A percentile compares a stretch with the other conserved stretches of the same genome.
phyloP scores from a whole-genome alignment of 2,888 invertebrate genomes.

The Microctonus hyperodae region DNA sequence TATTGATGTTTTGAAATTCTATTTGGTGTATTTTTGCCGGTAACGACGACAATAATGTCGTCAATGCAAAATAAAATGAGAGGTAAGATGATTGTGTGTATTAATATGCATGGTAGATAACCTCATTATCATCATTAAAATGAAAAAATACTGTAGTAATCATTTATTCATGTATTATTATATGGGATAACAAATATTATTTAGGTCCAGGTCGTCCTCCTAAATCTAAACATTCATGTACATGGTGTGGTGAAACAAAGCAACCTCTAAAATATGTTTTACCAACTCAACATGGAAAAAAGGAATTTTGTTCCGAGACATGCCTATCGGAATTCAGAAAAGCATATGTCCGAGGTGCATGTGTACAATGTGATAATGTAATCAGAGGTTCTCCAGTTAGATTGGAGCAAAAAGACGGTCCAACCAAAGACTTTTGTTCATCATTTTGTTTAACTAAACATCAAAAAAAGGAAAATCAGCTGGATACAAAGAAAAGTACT shows the following conservation, averaged over 20 bases:
- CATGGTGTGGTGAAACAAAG: constrained; percentile 87
- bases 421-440: constrained; percentile 85
- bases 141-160: neutral
- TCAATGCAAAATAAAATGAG: constrained; percentile 53
- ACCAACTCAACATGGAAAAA: constrained; percentile 87
- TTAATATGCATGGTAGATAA: constrained; percentile 20
- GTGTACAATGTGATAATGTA: constrained; percentile 87
- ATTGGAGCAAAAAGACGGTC: constrained; percentile 65
- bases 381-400: constrained; percentile 77
- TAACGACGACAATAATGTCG: constrained; percentile 47
- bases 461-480: constrained; percentile 70
- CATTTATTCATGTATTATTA: too few relatives aligned
- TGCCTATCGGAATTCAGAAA: constrained; percentile 89
- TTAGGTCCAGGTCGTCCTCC: constrained; percentile 81
- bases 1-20: constrained; percentile 18
- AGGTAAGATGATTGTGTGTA: constrained; percentile 42
- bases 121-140: constrained; percentile 14
- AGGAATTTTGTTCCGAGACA: constrained; percentile 91
- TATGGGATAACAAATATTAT: too few relatives aligned
- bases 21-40: constrained; percentile 15
- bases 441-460: constrained; percentile 84
- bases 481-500: constrained; percentile 52
- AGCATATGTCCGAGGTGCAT: constrained; percentile 87
- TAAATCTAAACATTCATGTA: constrained; percentile 76
- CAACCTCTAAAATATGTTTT: constrained; percentile 84